These are phyloP conservation scores for Trididemnum nubilum DNA, from an alignment of 23 tunicate genomes.

Conservation along the genomic window DNA sequence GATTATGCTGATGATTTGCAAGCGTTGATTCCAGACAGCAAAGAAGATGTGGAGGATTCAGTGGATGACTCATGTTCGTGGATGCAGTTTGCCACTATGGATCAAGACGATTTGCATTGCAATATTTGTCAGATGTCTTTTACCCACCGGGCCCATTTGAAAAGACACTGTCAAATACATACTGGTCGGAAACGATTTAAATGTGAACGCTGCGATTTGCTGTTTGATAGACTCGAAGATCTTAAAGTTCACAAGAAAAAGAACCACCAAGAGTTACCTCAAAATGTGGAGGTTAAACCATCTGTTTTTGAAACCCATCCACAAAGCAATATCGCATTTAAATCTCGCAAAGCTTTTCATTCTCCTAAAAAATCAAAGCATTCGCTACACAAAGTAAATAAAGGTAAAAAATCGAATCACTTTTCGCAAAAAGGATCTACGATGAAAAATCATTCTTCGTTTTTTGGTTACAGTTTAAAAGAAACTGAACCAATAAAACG, in stretches of 20 bases:
- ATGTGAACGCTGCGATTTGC: neutral
- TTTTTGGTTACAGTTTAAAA: neutral
- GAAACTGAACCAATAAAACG: neutral
- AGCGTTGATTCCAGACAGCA: neutral
- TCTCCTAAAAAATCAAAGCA: neutral
- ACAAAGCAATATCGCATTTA: neutral
- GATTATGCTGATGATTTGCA: neutral
- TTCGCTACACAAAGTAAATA: neutral
- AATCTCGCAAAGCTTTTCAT: neutral
- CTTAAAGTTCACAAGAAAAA: neutral
- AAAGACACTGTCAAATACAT: slow-evolving; percentile 9
- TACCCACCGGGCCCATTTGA: neutral
- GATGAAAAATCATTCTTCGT: neutral
- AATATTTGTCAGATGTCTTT: neutral
- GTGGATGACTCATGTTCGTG: neutral
- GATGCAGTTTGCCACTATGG: neutral
- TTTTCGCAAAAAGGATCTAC: neutral
- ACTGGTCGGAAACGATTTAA: neutral
- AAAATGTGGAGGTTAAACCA: slow-evolving; percentile 16
- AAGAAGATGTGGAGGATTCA: neutral
- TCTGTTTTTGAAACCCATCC: too few species aligned
- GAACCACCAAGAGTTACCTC: neutral
- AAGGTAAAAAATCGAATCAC: neutral
- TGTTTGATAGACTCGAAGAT: neutral
- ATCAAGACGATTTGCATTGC: neutral